Conservation (phyloP, 2,888 invertebrate species). For the Dorcus parallelipipedus region DNA sequence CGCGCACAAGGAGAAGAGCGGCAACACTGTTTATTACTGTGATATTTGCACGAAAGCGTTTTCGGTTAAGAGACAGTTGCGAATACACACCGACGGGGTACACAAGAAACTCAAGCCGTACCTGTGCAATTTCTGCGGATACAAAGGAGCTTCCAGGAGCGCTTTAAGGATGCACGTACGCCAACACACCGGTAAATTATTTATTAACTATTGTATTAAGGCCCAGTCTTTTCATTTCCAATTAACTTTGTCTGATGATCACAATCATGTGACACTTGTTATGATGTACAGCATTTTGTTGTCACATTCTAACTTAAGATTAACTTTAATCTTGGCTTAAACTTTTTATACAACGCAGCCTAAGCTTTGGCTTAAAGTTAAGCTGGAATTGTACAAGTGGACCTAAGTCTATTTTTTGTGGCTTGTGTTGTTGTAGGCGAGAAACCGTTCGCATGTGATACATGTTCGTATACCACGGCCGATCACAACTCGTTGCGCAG, state of each 20-base stretch:
- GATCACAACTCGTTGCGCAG: slow-evolving; percentile 80
- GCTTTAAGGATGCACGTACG: slow-evolving; percentile 66
- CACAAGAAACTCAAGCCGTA: slow-evolving; percentile 67
- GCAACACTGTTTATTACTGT: slow-evolving; percentile 53
- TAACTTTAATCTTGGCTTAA: no score
- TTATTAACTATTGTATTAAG: not conserved
- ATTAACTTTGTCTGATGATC: no score
- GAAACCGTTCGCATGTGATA: slow-evolving; percentile 73
- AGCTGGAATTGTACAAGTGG: no score
- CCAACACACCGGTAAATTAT: slow-evolving; percentile 63
- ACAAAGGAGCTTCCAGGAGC: slow-evolving; percentile 62
- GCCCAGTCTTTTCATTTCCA: no score
- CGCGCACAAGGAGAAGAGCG: slow-evolving; percentile 53
- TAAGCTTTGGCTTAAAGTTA: no score
- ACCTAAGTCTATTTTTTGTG: no score
- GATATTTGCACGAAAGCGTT: slow-evolving; percentile 64
- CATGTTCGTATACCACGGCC: slow-evolving; percentile 68
- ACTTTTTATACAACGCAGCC: no score
- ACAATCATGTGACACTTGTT: no score
- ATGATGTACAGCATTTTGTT: no score
- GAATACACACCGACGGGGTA: slow-evolving; percentile 51
- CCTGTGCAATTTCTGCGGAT: slow-evolving; percentile 56
- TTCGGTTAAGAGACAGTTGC: slow-evolving; percentile 12
- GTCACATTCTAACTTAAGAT: no score
- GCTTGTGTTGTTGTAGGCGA: slow-evolving; percentile 58